phyloP scores from a whole-genome alignment of 2,113 vertebrate genomes.

The Tichodroma muraria region DNA sequence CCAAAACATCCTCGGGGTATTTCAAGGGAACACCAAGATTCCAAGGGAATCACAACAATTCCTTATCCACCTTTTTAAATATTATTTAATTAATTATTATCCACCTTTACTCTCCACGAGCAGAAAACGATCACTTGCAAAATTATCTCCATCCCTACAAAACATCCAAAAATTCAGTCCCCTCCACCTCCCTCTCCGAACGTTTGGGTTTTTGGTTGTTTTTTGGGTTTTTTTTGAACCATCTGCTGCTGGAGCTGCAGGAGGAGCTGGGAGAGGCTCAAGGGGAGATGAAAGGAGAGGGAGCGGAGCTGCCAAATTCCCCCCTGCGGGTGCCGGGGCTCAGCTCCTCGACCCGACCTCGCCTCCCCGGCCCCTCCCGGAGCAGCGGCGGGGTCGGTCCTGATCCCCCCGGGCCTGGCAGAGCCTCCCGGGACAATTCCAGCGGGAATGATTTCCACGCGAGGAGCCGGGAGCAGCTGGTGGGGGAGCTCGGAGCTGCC shows the following conservation, averaged over 20 bases:
- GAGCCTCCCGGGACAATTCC: neutral
- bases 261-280: neutral
- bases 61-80: rapidly evolving
- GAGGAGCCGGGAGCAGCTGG: neutral
- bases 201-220: neutral
- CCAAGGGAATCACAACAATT: neutral
- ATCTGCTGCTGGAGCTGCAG: neutral
- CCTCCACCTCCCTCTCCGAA: neutral
- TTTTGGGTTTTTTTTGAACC: neutral
- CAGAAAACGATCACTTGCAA: rapidly evolving
- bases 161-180: neutral
- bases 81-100: too few relatives aligned
- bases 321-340: neutral
- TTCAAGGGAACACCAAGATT: neutral
- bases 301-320: neutral
- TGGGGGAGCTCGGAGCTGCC: neutral
- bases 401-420: too few relatives aligned
- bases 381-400: neutral
- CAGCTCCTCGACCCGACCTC: neutral
- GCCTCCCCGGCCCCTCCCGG: neutral
- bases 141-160: neutral
- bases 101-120: neutral
- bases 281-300: neutral
- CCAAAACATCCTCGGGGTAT: neutral
- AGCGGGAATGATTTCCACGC: neutral